A percentile compares a stretch with the other conserved stretches of the same genome.
Conservation (phyloP, 2,888 invertebrate genomes). For the Polietes domitor region DNA sequence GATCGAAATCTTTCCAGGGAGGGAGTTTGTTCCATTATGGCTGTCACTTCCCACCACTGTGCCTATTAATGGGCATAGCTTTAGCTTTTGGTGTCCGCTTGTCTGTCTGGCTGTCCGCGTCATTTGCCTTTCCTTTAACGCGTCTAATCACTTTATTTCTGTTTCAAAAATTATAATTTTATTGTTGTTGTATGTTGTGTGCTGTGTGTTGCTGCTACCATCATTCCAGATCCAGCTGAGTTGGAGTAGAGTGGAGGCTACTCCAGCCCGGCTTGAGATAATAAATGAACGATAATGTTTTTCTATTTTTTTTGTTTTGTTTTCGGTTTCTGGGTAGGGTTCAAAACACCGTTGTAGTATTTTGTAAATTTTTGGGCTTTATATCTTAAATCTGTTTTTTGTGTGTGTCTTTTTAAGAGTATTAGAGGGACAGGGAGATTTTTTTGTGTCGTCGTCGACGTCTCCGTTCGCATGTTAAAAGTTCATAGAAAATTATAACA, state of each 20-base stretch:
- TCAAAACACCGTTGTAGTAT: background rate
- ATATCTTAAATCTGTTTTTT: background rate
- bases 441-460: background rate
- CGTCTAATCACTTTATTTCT: slow-evolving; percentile 33
- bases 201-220: background rate
- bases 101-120: background rate
- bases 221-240: background rate
- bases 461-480: slow-evolving; percentile 21
- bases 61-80: too few relatives aligned
- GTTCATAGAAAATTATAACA: slow-evolving; percentile 56
- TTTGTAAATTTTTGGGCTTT: background rate
- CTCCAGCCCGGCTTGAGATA: slow-evolving; percentile 7
- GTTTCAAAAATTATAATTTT: slow-evolving; percentile 15
- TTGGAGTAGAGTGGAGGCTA: background rate
- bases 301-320: background rate
- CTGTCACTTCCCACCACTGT: background rate
- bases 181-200: too few relatives aligned
- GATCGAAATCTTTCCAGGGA: too few relatives aligned
- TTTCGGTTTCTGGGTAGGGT: slow-evolving; percentile 2
- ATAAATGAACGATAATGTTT: slow-evolving; percentile 21
- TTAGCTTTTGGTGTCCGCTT: background rate
- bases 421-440: background rate
- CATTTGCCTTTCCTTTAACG: slow-evolving; percentile 8
- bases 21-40: too few relatives aligned
- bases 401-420: background rate